phyloP scores from a whole-genome alignment of 2,888 invertebrate genomes.

The Caenorhabditis panamensis region DNA sequence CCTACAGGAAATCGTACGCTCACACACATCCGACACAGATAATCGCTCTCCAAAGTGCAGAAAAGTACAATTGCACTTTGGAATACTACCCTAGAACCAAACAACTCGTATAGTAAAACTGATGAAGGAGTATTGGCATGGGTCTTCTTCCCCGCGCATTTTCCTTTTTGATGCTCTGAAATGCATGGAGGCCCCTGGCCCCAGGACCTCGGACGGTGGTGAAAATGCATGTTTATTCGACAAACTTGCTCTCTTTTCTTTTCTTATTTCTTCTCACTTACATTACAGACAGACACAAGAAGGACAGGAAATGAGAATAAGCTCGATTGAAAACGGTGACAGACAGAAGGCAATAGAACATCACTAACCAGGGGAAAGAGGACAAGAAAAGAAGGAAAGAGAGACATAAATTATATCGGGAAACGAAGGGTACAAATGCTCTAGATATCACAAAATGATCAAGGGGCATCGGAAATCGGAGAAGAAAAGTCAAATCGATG shows the following conservation, averaged over 20 bases:
- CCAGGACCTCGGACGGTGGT: not conserved
- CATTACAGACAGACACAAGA: slow-evolving; percentile 17
- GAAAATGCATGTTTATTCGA: slow-evolving; percentile 53
- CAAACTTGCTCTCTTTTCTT: slow-evolving; percentile 15
- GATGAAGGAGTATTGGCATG: slow-evolving; percentile 41
- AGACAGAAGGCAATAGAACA: slow-evolving; percentile 13
- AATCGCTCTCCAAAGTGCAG: no score
- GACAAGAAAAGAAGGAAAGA: no score
- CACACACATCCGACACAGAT: no score
- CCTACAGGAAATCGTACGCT: no score
- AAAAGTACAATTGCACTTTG: not conserved
- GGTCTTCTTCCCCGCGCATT: not conserved
- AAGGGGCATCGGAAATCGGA: no score
- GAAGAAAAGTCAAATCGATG: no score
- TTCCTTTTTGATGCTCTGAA: slow-evolving; percentile 23
- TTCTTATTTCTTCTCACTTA: no score
- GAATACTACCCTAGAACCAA: not conserved
- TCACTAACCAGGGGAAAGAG: slow-evolving; percentile 45
- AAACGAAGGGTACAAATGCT: no score
- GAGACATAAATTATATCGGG: no score
- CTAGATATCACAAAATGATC: no score
- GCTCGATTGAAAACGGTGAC: slow-evolving; percentile 47
- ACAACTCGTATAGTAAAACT: slow-evolving; percentile 26
- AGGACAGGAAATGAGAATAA: slow-evolving; percentile 20
- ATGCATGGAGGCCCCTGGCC: no score